phyloP scores from a whole-genome alignment of 2,888 invertebrate species.

The Branchellion lobata region DNA sequence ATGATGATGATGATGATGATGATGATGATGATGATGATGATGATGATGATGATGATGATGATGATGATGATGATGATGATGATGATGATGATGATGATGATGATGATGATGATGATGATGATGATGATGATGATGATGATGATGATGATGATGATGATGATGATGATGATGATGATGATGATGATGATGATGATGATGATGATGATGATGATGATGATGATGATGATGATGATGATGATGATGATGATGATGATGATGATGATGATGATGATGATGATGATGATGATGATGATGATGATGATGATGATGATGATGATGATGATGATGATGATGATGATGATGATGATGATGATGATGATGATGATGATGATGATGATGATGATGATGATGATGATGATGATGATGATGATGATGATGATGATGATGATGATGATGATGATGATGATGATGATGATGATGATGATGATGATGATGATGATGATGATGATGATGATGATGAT shows the following conservation, averaged over 20 bases:
- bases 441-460: neutral
- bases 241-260: constrained; percentile 4
- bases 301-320: constrained; percentile 18
- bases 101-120: too few relatives aligned
- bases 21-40: too few relatives aligned
- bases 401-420: neutral
- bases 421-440: neutral
- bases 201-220: neutral
- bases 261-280: neutral
- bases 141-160: constrained; percentile 9
- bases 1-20: too few relatives aligned
- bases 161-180: neutral
- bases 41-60: too few relatives aligned
- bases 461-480: constrained; percentile 21
- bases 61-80: too few relatives aligned
- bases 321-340: constrained; percentile 40
- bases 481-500: constrained; percentile 39
- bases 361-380: constrained; percentile 29
- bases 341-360: constrained; percentile 43
- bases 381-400: constrained; percentile 37
- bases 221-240: constrained; percentile 19
- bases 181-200: neutral
- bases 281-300: neutral
- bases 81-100: too few relatives aligned
- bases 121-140: too few relatives aligned